A percentile compares a stretch with the other conserved stretches of the same genome.
phyloP scores from a whole-genome alignment of 2,797 vertebrate genomes.

The Moxostoma hubbsi region DNA sequence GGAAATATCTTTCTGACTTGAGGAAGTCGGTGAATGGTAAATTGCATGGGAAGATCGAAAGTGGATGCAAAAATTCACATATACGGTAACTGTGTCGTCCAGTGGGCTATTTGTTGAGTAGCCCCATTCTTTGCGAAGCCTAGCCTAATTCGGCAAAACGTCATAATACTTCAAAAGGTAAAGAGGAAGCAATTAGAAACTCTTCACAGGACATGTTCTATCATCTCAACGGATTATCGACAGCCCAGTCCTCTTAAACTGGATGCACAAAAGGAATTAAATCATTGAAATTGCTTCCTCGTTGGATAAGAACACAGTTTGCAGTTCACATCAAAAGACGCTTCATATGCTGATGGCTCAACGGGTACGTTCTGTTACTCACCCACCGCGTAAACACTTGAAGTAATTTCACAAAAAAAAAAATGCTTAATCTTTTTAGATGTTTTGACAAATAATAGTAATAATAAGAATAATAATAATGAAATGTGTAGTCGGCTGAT shows the following conservation, averaged over 20 bases:
- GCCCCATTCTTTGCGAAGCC: too few relatives aligned
- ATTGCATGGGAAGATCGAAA: not conserved
- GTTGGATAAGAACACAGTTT: constrained; percentile 7
- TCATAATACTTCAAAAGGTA: not conserved
- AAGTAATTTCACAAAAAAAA: not conserved
- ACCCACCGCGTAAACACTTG: not conserved
- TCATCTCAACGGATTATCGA: constrained; percentile 47
- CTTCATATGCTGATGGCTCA: constrained; percentile 90
- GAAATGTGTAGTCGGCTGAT: too few relatives aligned
- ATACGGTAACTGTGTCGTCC: not conserved
- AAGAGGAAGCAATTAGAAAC: constrained; percentile 26
- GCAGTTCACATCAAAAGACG: constrained; percentile 29
- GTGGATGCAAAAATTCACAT: not conserved
- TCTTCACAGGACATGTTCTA: constrained; percentile 29
- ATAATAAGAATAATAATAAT: too few relatives aligned
- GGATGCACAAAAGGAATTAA: constrained; percentile 42
- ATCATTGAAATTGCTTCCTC: constrained; percentile 23
- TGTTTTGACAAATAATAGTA: too few relatives aligned
- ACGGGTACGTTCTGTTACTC: constrained; percentile 81
- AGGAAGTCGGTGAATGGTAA: not conserved
- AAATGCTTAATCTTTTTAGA: too few relatives aligned
- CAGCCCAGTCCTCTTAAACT: constrained; percentile 26
- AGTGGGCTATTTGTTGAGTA: not conserved
- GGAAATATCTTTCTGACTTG: constrained; percentile 1
- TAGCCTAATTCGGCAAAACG: not conserved